phyloP scores from a whole-genome alignment of 2,888 invertebrate genomes.

The Drosophila pseudotakahashii region DNA sequence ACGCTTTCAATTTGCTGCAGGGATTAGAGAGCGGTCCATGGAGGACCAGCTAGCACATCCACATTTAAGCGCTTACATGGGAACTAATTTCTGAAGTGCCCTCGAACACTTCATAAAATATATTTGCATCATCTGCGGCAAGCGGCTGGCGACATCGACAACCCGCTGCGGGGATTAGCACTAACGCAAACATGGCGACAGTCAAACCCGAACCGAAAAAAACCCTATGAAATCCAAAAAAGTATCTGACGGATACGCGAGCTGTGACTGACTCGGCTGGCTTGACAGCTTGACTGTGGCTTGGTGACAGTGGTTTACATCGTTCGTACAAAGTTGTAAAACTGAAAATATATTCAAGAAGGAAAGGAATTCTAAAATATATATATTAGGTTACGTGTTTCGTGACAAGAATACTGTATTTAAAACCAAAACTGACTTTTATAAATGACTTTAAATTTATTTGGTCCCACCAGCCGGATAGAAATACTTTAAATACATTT shows the following conservation, averaged over 20 bases:
- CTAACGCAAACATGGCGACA: slow-evolving; percentile 79
- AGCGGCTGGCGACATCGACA: slow-evolving; percentile 56
- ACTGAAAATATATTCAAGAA: no score
- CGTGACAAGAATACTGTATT: no score
- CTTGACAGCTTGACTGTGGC: slow-evolving; percentile 80
- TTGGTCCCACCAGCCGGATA: no score
- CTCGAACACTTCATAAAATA: slow-evolving; percentile 80
- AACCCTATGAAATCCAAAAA: slow-evolving; percentile 13
- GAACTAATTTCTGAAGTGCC: slow-evolving; percentile 83
- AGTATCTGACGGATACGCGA: slow-evolving; percentile 69
- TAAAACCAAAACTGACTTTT: no score
- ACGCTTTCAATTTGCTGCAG: slow-evolving; percentile 61
- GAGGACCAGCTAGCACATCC: slow-evolving; percentile 28
- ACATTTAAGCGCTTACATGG: slow-evolving; percentile 79
- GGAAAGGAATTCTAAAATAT: no score
- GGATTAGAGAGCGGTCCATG: slow-evolving; percentile 49
- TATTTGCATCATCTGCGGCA: slow-evolving; percentile 81
- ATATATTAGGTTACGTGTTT: no score
- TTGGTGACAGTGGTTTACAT: neutral
- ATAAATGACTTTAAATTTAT: no score
- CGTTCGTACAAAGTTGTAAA: neutral
- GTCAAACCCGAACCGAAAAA: slow-evolving; percentile 55
- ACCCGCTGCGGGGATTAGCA: slow-evolving; percentile 75
- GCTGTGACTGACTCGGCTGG: slow-evolving; percentile 75
- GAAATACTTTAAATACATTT: no score